Percentiles rank a stretch among this genome's conserved stretches.
Conservation (phyloP, 2,888 invertebrate genomes). For the Limnephilus lunatus region DNA sequence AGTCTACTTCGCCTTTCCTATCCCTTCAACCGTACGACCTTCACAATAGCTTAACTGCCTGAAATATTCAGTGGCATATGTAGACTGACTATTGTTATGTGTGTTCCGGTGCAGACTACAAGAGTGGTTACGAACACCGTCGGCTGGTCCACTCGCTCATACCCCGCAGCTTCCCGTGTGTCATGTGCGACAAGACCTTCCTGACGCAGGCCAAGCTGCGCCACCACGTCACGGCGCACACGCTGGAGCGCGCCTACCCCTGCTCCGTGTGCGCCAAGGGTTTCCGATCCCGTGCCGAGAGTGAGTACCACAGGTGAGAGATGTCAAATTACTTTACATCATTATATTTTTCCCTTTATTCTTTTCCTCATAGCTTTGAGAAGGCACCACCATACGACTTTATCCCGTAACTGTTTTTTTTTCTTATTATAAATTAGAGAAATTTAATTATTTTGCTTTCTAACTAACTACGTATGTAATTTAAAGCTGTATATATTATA, state of each 20-base stretch:
- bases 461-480: too few species aligned
- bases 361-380: neutral
- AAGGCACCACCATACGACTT: neutral
- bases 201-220: constrained; percentile 63
- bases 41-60: neutral
- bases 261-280: constrained; percentile 72
- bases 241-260: constrained; percentile 70
- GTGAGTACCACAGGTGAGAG: constrained; percentile 70
- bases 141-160: constrained; percentile 50
- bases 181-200: constrained; percentile 71
- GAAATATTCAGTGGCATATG: neutral
- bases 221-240: constrained; percentile 71
- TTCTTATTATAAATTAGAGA: too few species aligned
- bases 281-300: constrained; percentile 70
- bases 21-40: neutral
- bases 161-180: constrained; percentile 68
- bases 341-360: neutral
- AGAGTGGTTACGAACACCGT: constrained; percentile 56
- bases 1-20: neutral
- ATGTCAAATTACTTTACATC: neutral
- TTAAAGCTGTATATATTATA: too few species aligned
- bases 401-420: too few species aligned
- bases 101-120: constrained; percentile 53
- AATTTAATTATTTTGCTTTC: too few species aligned
- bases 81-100: neutral